phyloP scores from a whole-genome alignment of 2,888 invertebrate species.

The Crematogaster levior region DNA sequence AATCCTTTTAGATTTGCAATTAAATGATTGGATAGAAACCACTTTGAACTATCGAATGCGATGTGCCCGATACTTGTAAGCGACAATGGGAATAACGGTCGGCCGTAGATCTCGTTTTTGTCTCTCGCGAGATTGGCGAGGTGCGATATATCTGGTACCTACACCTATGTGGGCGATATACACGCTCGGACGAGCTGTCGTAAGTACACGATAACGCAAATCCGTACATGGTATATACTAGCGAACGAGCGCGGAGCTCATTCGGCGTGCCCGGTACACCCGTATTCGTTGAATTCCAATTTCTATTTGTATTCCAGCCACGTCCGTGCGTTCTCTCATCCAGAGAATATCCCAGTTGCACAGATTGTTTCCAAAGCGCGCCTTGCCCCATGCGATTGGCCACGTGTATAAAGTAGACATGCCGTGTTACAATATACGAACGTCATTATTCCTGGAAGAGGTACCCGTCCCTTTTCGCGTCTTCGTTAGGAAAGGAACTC shows the following conservation, averaged over 20 bases:
- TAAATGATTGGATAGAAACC: conserved; percentile 27
- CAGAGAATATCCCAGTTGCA: conserved; percentile 55
- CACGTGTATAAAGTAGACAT: conserved; percentile 45
- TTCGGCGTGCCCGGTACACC: conserved; percentile 58
- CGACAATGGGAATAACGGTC: conserved; percentile 42
- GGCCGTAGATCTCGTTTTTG: conserved; percentile 31
- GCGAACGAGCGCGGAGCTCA: conserved; percentile 26
- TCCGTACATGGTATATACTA: conserved; percentile 76
- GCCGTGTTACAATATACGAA: conserved; percentile 42
- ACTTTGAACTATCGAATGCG: conserved; percentile 28
- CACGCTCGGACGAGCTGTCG: conserved; percentile 48
- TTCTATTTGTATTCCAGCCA: conserved; percentile 80
- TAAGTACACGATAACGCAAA: conserved; percentile 78
- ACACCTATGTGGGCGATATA: conserved; percentile 9
- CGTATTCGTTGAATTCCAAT: conserved; percentile 74
- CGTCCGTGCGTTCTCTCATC: conserved; percentile 68
- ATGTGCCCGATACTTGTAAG: conserved; percentile 12
- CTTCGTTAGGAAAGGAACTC: conserved; percentile 52
- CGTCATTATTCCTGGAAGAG: conserved; percentile 48
- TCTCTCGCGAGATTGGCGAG: conserved; percentile 31
- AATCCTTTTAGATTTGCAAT: conserved; percentile 27
- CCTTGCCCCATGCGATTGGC: conserved; percentile 47
- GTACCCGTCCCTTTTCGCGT: conserved; percentile 45
- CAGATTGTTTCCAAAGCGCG: conserved; percentile 72
- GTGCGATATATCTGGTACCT: background rate